These are phyloP conservation scores for Amphipoea lucens DNA, from an alignment of 2,888 invertebrate species.

Conservation along the genomic window DNA sequence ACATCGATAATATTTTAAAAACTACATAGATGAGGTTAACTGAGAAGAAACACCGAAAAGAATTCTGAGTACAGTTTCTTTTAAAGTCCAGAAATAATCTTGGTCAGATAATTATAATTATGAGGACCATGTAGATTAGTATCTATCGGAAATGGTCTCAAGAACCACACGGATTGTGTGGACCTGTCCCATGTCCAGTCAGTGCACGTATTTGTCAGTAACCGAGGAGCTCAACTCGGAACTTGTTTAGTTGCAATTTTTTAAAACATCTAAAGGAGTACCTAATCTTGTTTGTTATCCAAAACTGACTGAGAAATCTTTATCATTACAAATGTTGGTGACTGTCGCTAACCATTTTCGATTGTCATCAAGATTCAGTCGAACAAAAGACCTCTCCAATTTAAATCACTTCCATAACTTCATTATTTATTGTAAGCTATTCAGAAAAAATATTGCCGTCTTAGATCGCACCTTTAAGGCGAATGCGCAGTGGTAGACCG, in stretches of 20 bases:
- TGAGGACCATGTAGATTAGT: not conserved
- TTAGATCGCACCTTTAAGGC: slow-evolving; percentile 19
- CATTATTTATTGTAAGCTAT: not conserved
- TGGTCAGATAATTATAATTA: not conserved
- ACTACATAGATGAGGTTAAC: not conserved
- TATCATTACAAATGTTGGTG: not conserved
- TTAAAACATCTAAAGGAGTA: not conserved
- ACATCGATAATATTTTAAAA: not conserved
- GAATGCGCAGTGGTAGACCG: no score
- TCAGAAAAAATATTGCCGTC: slow-evolving; percentile 6
- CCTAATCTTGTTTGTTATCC: not conserved
- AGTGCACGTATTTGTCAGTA: not conserved
- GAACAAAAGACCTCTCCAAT: not conserved
- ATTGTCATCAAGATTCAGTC: not conserved
- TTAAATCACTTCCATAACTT: not conserved
- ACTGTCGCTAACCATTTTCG: not conserved
- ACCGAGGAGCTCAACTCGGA: no score
- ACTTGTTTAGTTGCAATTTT: not conserved
- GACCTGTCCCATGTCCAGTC: not conserved
- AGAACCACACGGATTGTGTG: not conserved
- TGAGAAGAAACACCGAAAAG: not conserved
- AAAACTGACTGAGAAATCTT: not conserved
- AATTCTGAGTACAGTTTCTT: no score
- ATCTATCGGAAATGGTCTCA: not conserved
- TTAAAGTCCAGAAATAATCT: not conserved